Percentiles rank a stretch among this genome's conserved stretches.
Conservation (phyloP, 64 coral and sea anemone species). For the Orbicella faveolata region DNA sequence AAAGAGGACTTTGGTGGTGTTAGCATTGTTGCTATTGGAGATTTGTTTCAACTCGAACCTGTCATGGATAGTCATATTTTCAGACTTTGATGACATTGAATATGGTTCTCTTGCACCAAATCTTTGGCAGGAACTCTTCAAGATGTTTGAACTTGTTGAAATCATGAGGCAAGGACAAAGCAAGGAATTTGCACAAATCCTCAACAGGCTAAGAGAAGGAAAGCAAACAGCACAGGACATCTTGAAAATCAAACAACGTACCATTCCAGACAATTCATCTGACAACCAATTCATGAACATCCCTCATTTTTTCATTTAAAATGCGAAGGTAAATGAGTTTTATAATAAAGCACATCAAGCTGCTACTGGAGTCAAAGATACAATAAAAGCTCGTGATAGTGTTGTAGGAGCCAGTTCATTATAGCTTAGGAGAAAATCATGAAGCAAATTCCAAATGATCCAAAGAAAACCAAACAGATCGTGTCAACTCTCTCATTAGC, state of each 20-base stretch:
- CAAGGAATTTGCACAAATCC: not conserved
- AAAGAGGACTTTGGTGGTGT: not conserved
- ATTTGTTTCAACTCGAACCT: slow-evolving; percentile 33
- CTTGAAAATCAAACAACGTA: not conserved
- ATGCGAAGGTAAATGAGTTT: slow-evolving; percentile 46
- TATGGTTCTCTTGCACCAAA: slow-evolving; percentile 23
- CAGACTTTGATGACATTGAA: slow-evolving; percentile 6
- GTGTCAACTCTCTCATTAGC: not conserved
- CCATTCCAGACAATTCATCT: not conserved
- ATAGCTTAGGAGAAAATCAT: slow-evolving; percentile 53
- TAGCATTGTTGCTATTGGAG: not conserved
- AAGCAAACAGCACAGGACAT: slow-evolving; percentile 15
- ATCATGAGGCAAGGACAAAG: slow-evolving; percentile 4
- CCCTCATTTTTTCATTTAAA: slow-evolving; percentile 40
- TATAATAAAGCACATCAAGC: slow-evolving; percentile 42
- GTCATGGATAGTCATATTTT: slow-evolving; percentile 46
- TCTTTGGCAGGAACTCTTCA: slow-evolving; percentile 32
- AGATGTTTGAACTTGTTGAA: slow-evolving; percentile 1
- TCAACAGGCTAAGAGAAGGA: slow-evolving; percentile 23
- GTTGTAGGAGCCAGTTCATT: not conserved
- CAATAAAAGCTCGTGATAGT: slow-evolving; percentile 42
- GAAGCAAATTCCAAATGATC: slow-evolving; percentile 36
- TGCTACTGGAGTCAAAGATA: slow-evolving; percentile 32
- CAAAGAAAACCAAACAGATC: slow-evolving; percentile 51
- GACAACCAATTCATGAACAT: not conserved